Conservation (phyloP, 2,888 invertebrate genomes). For the Nezara viridula region DNA sequence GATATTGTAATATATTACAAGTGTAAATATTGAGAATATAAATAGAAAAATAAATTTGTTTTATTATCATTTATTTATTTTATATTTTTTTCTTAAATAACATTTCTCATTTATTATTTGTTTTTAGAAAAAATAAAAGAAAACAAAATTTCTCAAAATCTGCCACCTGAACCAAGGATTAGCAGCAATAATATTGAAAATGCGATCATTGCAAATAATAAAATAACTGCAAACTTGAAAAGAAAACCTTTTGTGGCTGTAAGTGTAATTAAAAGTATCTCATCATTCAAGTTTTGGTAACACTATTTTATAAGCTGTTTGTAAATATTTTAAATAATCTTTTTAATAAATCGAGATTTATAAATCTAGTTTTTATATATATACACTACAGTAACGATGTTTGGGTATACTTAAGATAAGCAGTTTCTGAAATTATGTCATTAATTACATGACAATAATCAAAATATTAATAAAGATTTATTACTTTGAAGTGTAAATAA, state of each 20-base stretch:
- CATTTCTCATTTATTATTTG: not conserved
- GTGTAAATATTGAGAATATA: not conserved
- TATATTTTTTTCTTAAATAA: not conserved
- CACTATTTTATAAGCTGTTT: not conserved
- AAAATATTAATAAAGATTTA: no score
- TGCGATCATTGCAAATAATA: not conserved
- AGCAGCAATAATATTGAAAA: not conserved
- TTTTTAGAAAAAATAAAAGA: slow-evolving; percentile 45
- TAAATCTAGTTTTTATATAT: not conserved
- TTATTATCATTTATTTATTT: not conserved
- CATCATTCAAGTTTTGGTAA: not conserved
- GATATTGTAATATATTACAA: no score
- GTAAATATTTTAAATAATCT: not conserved
- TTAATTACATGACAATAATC: no score
- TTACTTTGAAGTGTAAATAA: no score
- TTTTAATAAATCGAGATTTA: not conserved
- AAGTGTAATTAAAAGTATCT: not conserved
- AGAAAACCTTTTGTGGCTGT: not conserved
- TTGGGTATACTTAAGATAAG: no score
- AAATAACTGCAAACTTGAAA: not conserved
- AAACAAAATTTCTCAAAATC: slow-evolving; percentile 44
- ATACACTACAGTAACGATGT: no score
- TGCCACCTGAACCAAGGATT: slow-evolving; percentile 47
- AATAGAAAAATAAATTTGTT: not conserved
- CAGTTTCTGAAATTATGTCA: no score